Evolutionary conservation across 1,140 invertebrate species (phyloP).

Genomic region (Drosophila nasuta): DNA sequence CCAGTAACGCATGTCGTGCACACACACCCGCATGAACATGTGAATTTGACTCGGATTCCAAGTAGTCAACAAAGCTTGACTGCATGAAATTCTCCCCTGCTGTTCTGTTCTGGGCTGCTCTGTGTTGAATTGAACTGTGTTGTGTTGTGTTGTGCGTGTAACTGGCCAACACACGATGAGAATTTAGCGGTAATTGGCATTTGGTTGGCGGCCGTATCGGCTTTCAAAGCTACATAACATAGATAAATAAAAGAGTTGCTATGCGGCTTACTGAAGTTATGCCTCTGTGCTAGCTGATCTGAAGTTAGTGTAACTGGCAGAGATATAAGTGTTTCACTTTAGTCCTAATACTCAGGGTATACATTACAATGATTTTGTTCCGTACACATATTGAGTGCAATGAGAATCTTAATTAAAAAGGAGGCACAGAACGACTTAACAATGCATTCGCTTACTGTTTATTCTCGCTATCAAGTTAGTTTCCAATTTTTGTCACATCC

Average conservation of each 20-base stretch:
- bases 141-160: conserved; percentile 40
- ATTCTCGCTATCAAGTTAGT: no score
- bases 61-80: conserved; percentile 2
- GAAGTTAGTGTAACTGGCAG: background rate
- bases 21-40: background rate
- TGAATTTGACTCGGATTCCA: conserved; percentile 1
- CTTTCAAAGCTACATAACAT: conserved; percentile 36
- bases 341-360: background rate
- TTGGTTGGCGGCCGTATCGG: conserved; percentile 44
- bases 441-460: no score
- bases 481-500: no score
- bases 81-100: conserved; percentile 1
- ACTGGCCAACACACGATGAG: conserved; percentile 68
- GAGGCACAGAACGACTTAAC: no score
- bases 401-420: no score
- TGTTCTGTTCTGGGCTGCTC: background rate
- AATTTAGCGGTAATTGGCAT: conserved; percentile 73
- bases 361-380: no score
- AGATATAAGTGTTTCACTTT: background rate
- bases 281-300: background rate
- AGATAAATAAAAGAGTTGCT: conserved; percentile 50
- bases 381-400: no score
- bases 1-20: conserved; percentile 13
- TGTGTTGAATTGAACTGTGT: background rate
- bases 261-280: conserved; percentile 14